phyloP scores from a whole-genome alignment of 2,888 invertebrate genomes.

The Artemia sp. region DNA sequence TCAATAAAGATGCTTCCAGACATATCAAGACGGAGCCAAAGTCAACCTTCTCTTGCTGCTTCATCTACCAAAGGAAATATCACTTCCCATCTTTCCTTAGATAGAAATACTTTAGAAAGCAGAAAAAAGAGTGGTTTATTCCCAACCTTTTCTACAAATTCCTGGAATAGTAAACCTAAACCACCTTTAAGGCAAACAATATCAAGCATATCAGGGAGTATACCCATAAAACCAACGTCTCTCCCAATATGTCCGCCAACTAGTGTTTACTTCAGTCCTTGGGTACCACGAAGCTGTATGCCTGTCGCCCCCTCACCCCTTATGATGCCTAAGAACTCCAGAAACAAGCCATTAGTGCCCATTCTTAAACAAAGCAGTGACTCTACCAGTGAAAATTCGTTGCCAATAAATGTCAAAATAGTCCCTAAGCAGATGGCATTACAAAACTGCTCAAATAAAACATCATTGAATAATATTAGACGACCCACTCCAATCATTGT shows the following conservation, averaged over 20 bases:
- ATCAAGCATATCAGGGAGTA: constrained; percentile 32
- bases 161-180: constrained; percentile 26
- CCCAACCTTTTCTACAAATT: constrained; percentile 26
- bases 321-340: constrained; percentile 13
- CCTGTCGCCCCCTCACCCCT: constrained; percentile 23
- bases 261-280: constrained; percentile 20
- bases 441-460: constrained; percentile 5
- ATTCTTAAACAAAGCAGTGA: constrained; percentile 16
- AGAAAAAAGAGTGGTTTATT: constrained; percentile 24
- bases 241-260: constrained; percentile 22
- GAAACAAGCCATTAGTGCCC: neutral
- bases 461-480: neutral
- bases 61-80: neutral
- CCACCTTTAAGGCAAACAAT: constrained; percentile 26
- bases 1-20: constrained; percentile 78
- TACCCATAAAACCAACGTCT: constrained; percentile 32
- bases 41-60: constrained; percentile 13
- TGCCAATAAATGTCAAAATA: constrained; percentile 62
- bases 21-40: constrained; percentile 22
- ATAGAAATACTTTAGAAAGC: constrained; percentile 14
- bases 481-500: constrained; percentile 9
- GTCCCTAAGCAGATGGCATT: constrained; percentile 55
- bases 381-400: constrained; percentile 26
- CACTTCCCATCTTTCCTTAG: neutral
- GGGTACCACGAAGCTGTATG: constrained; percentile 23